Evolutionary conservation across 1,140 invertebrate genomes (phyloP).

Genomic region (Adoxophyes honmai): DNA sequence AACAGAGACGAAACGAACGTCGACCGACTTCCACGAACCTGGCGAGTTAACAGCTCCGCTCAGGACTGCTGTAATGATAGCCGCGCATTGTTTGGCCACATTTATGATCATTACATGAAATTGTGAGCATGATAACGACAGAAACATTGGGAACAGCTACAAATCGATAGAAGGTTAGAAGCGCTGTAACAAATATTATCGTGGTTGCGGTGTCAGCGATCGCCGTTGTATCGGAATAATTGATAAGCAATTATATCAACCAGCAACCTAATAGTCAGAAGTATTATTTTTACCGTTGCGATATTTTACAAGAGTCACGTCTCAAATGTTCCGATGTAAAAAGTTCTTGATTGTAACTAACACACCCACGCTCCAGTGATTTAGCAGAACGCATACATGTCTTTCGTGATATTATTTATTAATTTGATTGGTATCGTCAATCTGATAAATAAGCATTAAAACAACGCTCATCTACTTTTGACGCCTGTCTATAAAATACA

Average conservation of each 20-base stretch:
- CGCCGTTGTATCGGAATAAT: no score
- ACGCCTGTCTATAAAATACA: slow-evolving; percentile 20
- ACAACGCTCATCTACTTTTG: slow-evolving; percentile 22
- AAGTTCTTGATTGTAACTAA: no score
- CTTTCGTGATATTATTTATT: no score
- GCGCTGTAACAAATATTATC: no score
- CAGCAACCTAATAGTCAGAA: no score
- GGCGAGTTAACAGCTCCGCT: slow-evolving; percentile 4
- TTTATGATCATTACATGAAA: slow-evolving; percentile 14
- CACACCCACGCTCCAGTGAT: no score
- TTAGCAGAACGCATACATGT: no score
- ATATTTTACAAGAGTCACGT: no score
- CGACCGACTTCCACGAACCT: slow-evolving; percentile 13
- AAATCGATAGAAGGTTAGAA: slow-evolving; percentile 8
- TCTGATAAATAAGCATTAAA: slow-evolving; percentile 31
- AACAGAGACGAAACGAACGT: slow-evolving; percentile 29
- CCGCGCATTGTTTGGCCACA: slow-evolving; percentile 8
- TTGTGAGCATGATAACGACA: slow-evolving; percentile 15
- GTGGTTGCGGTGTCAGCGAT: no score
- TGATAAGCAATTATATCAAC: no score
- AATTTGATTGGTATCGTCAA: slow-evolving; percentile 14
- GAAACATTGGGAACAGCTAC: slow-evolving; percentile 11
- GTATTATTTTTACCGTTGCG: no score
- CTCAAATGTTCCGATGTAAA: no score
- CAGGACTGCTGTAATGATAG: slow-evolving; percentile 10